phyloP scores from a whole-genome alignment of 2,113 vertebrate genomes.

The Agapornis roseicollis region DNA sequence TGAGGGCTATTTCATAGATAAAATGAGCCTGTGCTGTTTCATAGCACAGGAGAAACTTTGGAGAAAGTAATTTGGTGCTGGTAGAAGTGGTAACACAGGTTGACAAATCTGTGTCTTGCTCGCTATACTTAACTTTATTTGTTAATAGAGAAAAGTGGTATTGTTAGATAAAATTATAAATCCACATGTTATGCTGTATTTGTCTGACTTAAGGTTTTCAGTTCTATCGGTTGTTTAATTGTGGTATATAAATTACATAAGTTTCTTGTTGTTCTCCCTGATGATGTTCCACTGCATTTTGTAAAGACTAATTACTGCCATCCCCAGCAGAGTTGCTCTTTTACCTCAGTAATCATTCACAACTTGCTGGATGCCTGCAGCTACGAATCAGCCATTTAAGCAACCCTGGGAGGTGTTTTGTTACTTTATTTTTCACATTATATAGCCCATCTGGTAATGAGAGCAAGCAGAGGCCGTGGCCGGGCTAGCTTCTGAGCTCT shows the following conservation, averaged over 20 bases:
- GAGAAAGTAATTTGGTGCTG: neutral
- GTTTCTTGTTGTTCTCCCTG: neutral
- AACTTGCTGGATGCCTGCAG: slow-evolving; percentile 41
- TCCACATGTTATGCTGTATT: neutral
- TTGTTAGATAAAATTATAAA: neutral
- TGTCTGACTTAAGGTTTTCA: neutral
- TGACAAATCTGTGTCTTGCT: neutral
- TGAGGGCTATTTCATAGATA: neutral
- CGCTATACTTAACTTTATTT: neutral
- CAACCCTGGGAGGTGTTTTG: slow-evolving; percentile 11
- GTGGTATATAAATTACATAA: neutral
- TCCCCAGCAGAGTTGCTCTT: neutral
- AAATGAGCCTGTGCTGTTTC: neutral
- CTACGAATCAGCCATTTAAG: slow-evolving; percentile 36
- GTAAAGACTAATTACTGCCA: slow-evolving; percentile 5
- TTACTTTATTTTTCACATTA: slow-evolving; percentile 33
- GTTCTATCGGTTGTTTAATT: neutral
- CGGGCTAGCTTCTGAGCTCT: neutral
- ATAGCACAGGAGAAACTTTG: neutral
- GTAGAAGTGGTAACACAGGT: neutral
- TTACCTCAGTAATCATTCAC: slow-evolving; percentile 35
- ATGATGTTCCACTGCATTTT: neutral
- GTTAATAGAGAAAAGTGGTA: neutral
- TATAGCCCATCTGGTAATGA: slow-evolving; percentile 8
- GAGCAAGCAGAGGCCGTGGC: neutral